Conservation (phyloP, 2,113 vertebrate genomes). For the Colossoma macropomum region DNA sequence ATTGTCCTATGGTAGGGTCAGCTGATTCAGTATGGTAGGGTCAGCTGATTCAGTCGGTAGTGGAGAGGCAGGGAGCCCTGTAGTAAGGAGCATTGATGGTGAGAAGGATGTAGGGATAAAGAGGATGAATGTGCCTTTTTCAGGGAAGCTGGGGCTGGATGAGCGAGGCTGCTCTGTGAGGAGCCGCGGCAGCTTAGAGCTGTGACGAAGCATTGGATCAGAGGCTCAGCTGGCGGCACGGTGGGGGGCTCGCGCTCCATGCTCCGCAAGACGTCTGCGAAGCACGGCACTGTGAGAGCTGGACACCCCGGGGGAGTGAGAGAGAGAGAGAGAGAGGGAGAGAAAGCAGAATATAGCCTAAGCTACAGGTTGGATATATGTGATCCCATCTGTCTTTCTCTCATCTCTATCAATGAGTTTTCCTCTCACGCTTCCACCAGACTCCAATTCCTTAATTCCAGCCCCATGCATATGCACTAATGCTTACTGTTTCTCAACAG, state of each 20-base stretch:
- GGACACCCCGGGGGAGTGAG: not conserved
- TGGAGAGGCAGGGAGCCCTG: too few relatives aligned
- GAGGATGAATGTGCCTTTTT: not conserved
- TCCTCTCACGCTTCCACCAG: not conserved
- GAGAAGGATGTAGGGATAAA: constrained; percentile 17
- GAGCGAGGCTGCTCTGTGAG: constrained; percentile 10
- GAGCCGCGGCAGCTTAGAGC: constrained; percentile 8
- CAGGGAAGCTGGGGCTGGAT: constrained; percentile 16
- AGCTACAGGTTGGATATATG: constrained; percentile 22
- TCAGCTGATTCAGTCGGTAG: too few relatives aligned
- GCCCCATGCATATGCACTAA: not conserved
- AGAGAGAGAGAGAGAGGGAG: not conserved
- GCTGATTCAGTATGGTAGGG: too few relatives aligned
- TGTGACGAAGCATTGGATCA: constrained; percentile 16
- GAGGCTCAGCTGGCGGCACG: constrained; percentile 9
- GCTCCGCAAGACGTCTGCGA: not conserved
- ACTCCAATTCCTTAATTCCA: not conserved
- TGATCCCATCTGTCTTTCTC: constrained; percentile 31
- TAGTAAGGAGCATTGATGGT: not conserved
- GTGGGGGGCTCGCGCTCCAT: not conserved
- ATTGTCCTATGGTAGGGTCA: too few relatives aligned
- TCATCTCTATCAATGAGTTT: constrained; percentile 16
- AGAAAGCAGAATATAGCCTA: not conserved
- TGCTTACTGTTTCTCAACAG: constrained; percentile 7
- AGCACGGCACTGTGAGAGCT: constrained; percentile 6